Evolutionary conservation across 2,113 vertebrate species (phyloP).

Genomic region (Rhea pennata): DNA sequence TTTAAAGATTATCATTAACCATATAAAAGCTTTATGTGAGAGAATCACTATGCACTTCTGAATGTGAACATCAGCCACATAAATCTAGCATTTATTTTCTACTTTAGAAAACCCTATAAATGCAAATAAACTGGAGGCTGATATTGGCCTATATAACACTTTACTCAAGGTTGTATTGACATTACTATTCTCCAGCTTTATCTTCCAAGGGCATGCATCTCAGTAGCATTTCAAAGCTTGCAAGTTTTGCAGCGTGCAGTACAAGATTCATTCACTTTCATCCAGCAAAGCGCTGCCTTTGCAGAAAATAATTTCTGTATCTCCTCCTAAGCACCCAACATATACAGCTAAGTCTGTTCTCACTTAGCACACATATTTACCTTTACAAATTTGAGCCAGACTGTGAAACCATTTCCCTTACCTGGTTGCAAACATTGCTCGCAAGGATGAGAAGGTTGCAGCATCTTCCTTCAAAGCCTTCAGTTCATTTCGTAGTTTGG

Average conservation of each 20-base stretch:
- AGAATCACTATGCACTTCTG: not conserved
- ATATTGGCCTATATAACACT: conserved; percentile 21
- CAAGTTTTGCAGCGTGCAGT: conserved; percentile 7
- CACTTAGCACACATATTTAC: not conserved
- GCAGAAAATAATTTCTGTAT: conserved; percentile 1
- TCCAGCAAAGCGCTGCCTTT: not conserved
- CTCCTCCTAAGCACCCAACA: not conserved
- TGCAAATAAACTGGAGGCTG: conserved; percentile 38
- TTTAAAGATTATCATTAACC: conserved; percentile 34
- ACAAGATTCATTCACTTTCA: conserved; percentile 26
- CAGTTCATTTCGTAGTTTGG: conserved; percentile 95
- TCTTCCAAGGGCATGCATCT: not conserved
- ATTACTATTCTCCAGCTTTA: conserved; percentile 29
- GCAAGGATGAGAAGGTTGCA: conserved; percentile 96
- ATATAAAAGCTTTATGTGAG: not conserved
- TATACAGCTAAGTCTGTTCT: not conserved
- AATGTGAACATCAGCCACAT: conserved; percentile 18
- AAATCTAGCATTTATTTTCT: conserved; percentile 41
- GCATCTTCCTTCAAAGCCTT: conserved; percentile 99
- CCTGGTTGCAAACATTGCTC: conserved; percentile 99
- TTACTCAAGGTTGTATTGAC: conserved; percentile 37
- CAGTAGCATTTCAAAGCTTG: conserved; percentile 7
- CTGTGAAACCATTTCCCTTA: not conserved
- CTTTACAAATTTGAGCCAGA: not conserved
- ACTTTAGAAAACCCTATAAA: conserved; percentile 50